These are phyloP conservation scores for Cossypha niveicapilla DNA, from an alignment of 2,797 vertebrate species.

Conservation along the genomic window DNA sequence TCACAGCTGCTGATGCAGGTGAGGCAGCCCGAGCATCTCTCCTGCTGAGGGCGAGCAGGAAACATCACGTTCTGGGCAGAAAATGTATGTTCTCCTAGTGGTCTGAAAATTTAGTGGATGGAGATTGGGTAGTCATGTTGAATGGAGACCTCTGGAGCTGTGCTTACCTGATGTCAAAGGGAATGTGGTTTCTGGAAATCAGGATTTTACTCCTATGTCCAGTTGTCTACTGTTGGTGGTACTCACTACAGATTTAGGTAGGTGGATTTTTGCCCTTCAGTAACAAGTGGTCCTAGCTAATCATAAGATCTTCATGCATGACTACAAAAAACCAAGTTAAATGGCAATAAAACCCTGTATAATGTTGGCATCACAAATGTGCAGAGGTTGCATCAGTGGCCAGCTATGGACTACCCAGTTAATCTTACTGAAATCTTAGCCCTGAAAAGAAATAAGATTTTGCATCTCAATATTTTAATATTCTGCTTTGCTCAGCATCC, in stretches of 20 bases:
- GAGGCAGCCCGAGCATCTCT: neutral
- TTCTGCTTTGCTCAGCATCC: neutral
- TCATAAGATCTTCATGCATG: neutral
- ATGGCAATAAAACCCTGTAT: neutral
- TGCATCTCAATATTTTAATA: neutral
- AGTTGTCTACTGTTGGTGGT: neutral
- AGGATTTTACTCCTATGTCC: neutral
- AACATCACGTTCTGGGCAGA: accelerated
- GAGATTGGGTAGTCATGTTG: neutral
- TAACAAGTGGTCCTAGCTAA: neutral
- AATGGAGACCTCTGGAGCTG: neutral
- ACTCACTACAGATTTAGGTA: neutral
- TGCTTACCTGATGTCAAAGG: neutral
- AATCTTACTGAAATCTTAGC: neutral
- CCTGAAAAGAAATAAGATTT: neutral
- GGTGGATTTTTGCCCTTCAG: neutral
- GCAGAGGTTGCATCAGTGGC: neutral
- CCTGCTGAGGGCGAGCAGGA: accelerated
- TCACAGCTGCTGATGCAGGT: slow-evolving; percentile 93
- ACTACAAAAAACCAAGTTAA: neutral
- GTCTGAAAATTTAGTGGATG: neutral
- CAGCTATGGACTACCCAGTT: neutral
- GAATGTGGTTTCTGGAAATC: neutral
- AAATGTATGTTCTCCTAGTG: neutral
- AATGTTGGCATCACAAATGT: neutral